Evolutionary conservation across 2,888 invertebrate genomes (phyloP).

Genomic region (Erebia palarica): DNA sequence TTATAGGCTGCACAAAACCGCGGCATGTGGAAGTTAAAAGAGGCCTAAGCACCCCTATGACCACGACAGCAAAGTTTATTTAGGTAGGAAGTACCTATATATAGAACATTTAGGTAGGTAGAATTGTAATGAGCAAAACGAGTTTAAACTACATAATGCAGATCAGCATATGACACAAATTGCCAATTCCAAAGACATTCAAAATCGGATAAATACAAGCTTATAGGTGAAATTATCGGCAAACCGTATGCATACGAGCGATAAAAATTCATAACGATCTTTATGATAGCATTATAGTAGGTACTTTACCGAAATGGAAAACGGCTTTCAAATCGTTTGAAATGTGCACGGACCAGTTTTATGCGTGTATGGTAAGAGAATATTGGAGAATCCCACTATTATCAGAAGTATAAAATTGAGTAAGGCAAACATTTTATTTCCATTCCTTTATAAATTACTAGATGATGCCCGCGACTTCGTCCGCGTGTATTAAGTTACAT

Average conservation of each 20-base stretch:
- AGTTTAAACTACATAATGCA: no score
- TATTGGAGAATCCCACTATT: constrained; percentile 2
- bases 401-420: neutral
- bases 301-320: constrained; percentile 15
- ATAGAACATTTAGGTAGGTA: no score
- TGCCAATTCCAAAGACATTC: neutral
- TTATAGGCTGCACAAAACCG: no score
- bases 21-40: no score
- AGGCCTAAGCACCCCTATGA: no score
- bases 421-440: no score
- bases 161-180: neutral
- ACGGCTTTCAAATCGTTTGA: constrained; percentile 10
- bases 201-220: neutral
- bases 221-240: constrained; percentile 1
- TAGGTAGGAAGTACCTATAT: no score
- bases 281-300: constrained; percentile 14
- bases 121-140: no score
- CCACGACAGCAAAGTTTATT: no score
- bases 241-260: constrained; percentile 13
- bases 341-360: constrained; percentile 15
- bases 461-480: no score
- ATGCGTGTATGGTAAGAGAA: constrained; percentile 4
- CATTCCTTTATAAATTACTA: no score
- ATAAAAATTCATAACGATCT: constrained; percentile 21
- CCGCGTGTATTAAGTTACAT: no score